Conservation (phyloP, 2,888 invertebrate species). For the Heteromurus nitidus region DNA sequence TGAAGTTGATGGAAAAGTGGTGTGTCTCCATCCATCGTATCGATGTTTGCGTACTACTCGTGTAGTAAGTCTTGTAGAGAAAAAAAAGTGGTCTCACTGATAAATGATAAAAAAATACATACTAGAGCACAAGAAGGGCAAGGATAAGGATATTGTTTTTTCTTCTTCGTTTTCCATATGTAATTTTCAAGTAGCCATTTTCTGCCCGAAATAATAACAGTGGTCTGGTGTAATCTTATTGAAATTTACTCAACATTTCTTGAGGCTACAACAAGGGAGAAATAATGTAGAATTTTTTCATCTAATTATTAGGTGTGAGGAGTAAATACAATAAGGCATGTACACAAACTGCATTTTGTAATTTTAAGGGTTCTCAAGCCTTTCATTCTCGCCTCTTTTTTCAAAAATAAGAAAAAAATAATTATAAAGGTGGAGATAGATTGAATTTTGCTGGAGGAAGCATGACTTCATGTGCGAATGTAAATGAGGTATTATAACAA, state of each 20-base stretch:
- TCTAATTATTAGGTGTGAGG: conserved; percentile 54
- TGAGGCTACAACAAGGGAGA: background rate
- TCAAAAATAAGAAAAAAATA: no score
- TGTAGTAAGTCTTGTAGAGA: no score
- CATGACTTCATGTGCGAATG: conserved; percentile 23
- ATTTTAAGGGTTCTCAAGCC: no score
- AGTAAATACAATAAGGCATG: no score
- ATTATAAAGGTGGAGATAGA: no score
- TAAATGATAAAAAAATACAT: conserved; percentile 40
- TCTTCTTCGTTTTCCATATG: background rate
- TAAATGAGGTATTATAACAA: no score
- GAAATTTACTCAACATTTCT: conserved; percentile 18
- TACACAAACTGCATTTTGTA: no score
- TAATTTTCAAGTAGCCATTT: background rate
- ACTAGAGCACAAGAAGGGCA: no score
- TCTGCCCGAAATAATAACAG: conserved; percentile 20
- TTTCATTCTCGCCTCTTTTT: no score
- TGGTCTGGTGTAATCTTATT: background rate
- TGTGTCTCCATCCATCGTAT: conserved; percentile 5
- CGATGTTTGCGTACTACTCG: no score
- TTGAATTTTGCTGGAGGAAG: conserved; percentile 28
- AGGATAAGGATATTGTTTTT: conserved; percentile 14
- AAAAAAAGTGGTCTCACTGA: conserved; percentile 42
- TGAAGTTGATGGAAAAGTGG: conserved; percentile 10
- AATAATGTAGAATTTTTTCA: background rate